Base-by-base conservation (phyloP, 2,797 vertebrate genomes). In the Leucoraja ocellata region DNA sequence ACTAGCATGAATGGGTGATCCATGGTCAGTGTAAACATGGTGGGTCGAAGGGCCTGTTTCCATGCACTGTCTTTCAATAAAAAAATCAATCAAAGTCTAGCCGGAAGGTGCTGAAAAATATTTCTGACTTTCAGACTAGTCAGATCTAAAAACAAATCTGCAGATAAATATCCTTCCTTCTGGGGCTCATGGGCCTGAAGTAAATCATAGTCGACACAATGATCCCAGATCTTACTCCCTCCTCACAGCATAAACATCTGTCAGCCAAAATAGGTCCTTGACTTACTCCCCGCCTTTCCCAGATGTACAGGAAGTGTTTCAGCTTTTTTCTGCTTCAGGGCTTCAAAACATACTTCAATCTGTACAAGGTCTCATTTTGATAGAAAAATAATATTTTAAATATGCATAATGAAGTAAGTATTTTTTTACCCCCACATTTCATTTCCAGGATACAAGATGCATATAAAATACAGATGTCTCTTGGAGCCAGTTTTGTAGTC, bases 391-490 rank as follows among this genome's bases (percentile, higher is more conserved):
- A 18, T 16, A 68, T 18, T 68, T 32, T 32, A 18, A 88, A 68
- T n/a, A 32, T 32, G 58, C 61, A 65, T 65, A 61, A 32, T 32
- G 68, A 88, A 68, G 32, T 18, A 8, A 68, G 63, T 68, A 32
- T 16, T 36, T 9, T 68, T 88, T 68, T 28, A 25, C 32, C 68
- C 10, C 61, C 16, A 36, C 68, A 68, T 23, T 88, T 68, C 14
- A 88, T 88, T 88, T 88, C n/a, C 16, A 65, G n/a, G n/a, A 88
- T 88, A 88, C 84, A 88, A 88, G 84, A 68, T 68, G 63, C 65
- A 65, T 88, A 88, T 88, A 88, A 88, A n/a, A 68, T 68, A 1
- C 61, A 68, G 84, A 88, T 88, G 84, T 68, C 68, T 68, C 63
- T 68, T 88, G 84, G n/a, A 88, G 68, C 23, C 63, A 32, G 8